These are phyloP conservation scores for Melozone crissalis DNA, from an alignment of 2,113 vertebrate species.

Conservation along the genomic window DNA sequence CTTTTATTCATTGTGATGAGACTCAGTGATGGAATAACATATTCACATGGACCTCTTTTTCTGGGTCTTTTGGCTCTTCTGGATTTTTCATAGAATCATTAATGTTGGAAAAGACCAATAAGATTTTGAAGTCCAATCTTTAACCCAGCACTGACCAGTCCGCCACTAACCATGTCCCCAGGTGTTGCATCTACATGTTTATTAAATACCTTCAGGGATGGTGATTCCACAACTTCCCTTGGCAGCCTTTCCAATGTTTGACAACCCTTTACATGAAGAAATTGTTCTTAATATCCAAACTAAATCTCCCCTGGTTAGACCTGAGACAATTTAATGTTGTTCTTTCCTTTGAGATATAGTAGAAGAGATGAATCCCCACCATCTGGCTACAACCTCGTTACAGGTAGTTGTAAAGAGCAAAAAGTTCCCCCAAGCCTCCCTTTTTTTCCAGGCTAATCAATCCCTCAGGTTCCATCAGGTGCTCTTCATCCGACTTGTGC, in stretches of 20 bases:
- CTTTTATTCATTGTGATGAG: background rate
- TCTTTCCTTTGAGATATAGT: background rate
- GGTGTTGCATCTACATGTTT: rapidly evolving
- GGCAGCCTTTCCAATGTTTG: background rate
- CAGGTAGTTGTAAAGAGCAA: background rate
- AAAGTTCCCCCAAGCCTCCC: rapidly evolving
- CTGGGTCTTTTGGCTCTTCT: background rate
- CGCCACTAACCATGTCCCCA: background rate
- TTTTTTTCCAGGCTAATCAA: background rate
- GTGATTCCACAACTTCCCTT: too few relatives aligned
- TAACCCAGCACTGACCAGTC: background rate
- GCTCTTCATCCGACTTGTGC: background rate
- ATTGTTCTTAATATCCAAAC: background rate
- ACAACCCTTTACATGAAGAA: background rate
- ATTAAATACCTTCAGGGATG: background rate
- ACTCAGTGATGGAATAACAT: background rate
- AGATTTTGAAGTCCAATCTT: background rate
- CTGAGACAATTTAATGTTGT: background rate
- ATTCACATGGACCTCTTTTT: background rate
- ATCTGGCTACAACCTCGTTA: background rate
- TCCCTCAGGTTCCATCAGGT: background rate
- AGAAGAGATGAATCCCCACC: background rate
- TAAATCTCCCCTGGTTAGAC: background rate
- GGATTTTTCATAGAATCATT: background rate
- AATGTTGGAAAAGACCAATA: background rate